Conservation (phyloP, 2,888 invertebrate species). For the Deilephila elpenor region DNA sequence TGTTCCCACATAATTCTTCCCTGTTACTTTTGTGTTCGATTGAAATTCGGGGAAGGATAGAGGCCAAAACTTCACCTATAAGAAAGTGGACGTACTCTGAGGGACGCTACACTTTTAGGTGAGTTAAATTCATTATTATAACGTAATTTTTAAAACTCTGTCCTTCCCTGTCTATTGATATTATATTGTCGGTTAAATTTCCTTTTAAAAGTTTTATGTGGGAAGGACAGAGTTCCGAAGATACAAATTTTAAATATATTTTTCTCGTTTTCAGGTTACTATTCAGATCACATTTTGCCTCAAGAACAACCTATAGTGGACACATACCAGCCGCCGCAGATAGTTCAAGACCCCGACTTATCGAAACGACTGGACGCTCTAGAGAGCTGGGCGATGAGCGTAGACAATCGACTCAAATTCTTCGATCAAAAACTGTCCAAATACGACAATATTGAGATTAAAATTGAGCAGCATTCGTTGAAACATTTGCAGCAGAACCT, state of each 20-base stretch:
- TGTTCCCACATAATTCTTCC: conserved; percentile 72
- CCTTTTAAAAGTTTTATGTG: conserved; percentile 56
- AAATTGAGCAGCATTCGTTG: conserved; percentile 82
- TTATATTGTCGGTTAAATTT: conserved; percentile 40
- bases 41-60: conserved; percentile 77
- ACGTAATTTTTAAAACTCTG: conserved; percentile 77
- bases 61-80: conserved; percentile 77
- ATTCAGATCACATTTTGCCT: conserved; percentile 54
- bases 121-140: conserved; percentile 66
- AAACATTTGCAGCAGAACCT: conserved; percentile 83
- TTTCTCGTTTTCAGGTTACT: conserved; percentile 70
- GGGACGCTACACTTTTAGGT: conserved; percentile 80
- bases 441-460: conserved; percentile 73
- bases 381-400: conserved; percentile 78
- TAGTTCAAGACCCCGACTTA: conserved; percentile 64
- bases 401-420: conserved; percentile 81
- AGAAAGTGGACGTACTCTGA: conserved; percentile 72
- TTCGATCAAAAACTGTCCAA: conserved; percentile 83
- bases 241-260: conserved; percentile 36
- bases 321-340: conserved; percentile 65
- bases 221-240: conserved; percentile 76
- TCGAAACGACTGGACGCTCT: conserved; percentile 70
- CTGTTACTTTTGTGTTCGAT: conserved; percentile 47
- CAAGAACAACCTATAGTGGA: conserved; percentile 53
- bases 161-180: conserved; percentile 84